Conservation (phyloP, 2,797 vertebrate genomes). For the Ctenopoma kingsleyae region DNA sequence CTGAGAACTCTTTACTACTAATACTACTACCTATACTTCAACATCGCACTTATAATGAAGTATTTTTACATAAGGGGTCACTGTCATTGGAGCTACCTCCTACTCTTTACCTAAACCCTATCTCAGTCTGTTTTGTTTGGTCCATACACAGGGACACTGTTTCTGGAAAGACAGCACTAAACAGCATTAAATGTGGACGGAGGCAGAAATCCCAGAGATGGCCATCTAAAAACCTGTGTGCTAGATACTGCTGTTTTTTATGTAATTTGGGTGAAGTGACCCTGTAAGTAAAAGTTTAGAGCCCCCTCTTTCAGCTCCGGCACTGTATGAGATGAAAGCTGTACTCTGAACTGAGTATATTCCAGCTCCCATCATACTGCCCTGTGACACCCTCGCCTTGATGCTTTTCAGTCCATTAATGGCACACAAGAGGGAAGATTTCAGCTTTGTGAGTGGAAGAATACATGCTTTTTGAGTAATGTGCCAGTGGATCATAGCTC, state of each 20-base stretch:
- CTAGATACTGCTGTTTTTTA: not conserved
- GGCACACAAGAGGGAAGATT: conserved; percentile 46
- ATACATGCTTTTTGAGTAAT: conserved; percentile 21
- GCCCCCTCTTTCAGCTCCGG: not conserved
- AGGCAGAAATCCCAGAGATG: not conserved
- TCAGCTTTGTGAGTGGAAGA: conserved; percentile 38
- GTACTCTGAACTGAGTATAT: conserved; percentile 17
- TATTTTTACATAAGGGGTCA: no score
- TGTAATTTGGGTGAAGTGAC: not conserved
- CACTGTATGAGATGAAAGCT: conserved; percentile 1
- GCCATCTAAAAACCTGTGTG: not conserved
- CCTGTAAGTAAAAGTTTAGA: conserved; percentile 4
- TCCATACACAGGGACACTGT: not conserved
- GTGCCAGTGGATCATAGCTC: conserved; percentile 12
- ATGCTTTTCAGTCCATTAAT: conserved; percentile 57
- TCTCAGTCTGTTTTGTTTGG: no score
- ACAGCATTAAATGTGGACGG: not conserved
- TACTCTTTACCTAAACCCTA: not conserved
- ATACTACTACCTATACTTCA: no score
- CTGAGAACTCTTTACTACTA: not conserved
- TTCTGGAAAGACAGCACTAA: not conserved
- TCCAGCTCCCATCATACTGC: conserved; percentile 18
- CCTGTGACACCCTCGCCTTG: conserved; percentile 27
- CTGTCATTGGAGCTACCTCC: no score
- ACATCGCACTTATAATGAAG: no score